Conservation (phyloP, 2,888 invertebrate species). For the Hirtodrosophila duncani region DNA sequence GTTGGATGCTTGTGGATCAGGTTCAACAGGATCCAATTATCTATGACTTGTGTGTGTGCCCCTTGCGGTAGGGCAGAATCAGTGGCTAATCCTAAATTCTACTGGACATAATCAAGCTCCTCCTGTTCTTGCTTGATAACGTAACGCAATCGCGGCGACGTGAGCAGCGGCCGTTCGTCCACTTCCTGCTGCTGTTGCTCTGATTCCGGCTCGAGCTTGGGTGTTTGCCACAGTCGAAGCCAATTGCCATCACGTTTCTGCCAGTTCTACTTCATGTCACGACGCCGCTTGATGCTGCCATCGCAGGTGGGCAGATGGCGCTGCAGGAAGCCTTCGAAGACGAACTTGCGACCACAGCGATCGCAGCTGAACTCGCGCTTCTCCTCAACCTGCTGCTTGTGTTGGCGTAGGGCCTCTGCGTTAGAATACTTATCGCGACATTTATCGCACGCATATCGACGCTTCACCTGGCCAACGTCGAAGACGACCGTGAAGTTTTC, state of each 20-base stretch:
- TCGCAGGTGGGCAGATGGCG: constrained; percentile 77
- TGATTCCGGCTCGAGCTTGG: background rate
- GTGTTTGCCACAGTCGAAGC: constrained; percentile 35
- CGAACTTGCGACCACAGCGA: constrained; percentile 77
- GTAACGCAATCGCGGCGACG: constrained; percentile 40
- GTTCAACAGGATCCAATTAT: too few relatives aligned
- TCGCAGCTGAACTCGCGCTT: constrained; percentile 77
- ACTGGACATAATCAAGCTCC: background rate
- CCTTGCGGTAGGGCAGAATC: too few relatives aligned
- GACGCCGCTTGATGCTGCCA: constrained; percentile 77
- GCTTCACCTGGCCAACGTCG: constrained; percentile 76
- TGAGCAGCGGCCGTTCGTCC: background rate
- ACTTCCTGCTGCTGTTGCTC: constrained; percentile 2
- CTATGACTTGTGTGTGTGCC: too few relatives aligned
- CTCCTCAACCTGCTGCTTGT: constrained; percentile 76
- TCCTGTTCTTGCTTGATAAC: constrained; percentile 44
- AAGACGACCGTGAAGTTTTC: constrained; percentile 77
- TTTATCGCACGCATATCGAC: constrained; percentile 77
- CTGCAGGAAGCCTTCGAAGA: constrained; percentile 77
- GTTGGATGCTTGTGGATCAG: too few relatives aligned
- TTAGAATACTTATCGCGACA: constrained; percentile 78
- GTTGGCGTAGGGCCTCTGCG: constrained; percentile 74
- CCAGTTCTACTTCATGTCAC: constrained; percentile 74
- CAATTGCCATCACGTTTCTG: constrained; percentile 52
- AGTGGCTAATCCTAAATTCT: background rate